Evolutionary conservation across 2,113 vertebrate genomes (phyloP).

Genomic region (Melanostigma gelatinosum): DNA sequence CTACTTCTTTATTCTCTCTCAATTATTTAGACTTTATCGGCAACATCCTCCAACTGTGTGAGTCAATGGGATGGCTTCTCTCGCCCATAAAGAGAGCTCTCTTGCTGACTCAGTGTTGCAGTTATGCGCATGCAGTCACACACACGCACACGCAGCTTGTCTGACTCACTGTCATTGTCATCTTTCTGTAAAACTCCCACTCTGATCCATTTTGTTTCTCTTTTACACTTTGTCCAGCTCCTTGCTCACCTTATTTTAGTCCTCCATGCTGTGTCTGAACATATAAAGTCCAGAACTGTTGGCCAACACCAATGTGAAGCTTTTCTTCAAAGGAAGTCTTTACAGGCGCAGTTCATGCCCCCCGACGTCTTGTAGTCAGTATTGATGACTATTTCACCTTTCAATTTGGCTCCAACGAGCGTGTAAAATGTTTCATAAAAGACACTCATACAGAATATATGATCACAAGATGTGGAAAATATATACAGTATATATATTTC

Average conservation of each 20-base stretch:
- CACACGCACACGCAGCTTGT: neutral
- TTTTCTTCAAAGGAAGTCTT: slow-evolving; percentile 3
- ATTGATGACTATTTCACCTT: neutral
- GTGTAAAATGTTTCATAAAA: neutral
- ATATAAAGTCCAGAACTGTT: neutral
- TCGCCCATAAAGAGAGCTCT: neutral
- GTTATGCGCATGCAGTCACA: neutral
- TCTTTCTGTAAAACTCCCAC: slow-evolving; percentile 24
- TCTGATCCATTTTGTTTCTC: slow-evolving; percentile 11
- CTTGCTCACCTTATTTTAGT: neutral
- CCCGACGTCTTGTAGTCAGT: neutral
- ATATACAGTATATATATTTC: neutral
- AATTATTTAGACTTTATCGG: slow-evolving; percentile 30
- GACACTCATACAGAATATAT: neutral
- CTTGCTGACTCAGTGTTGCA: slow-evolving; percentile 41
- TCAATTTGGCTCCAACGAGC: neutral
- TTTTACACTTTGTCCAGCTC: neutral
- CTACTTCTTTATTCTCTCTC: slow-evolving; percentile 23
- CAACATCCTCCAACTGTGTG: slow-evolving; percentile 42
- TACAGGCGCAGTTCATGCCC: neutral
- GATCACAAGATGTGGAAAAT: neutral
- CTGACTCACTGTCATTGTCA: slow-evolving; percentile 45
- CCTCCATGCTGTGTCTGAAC: slow-evolving; percentile 2
- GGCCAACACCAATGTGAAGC: neutral
- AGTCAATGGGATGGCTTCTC: slow-evolving; percentile 26